Conservation (phyloP, 2,113 vertebrate species). For the Etia nguti region DNA sequence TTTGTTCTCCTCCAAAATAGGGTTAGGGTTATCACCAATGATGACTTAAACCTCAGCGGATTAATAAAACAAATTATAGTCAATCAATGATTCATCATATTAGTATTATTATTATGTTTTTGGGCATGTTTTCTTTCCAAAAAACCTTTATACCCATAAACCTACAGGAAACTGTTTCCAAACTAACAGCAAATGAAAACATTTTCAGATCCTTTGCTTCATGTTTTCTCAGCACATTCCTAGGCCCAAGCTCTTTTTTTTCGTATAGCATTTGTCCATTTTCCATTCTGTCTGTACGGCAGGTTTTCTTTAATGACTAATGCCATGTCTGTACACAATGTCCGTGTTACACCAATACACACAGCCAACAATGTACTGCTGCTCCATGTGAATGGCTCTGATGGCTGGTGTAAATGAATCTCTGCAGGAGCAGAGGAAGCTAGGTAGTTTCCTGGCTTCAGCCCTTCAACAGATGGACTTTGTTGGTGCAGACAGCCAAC, state of each 20-base stretch:
- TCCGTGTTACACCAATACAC: not conserved
- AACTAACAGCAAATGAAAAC: not conserved
- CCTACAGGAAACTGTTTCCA: not conserved
- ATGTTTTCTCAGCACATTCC: not conserved
- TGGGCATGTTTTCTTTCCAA: not conserved
- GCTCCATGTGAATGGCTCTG: conserved; percentile 31
- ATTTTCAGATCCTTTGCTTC: not conserved
- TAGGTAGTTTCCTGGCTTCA: conserved; percentile 60
- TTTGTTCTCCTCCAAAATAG: not conserved
- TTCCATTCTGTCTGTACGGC: not conserved
- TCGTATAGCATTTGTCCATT: not conserved
- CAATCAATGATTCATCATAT: not conserved
- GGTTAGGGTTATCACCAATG: not conserved
- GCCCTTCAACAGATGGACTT: conserved; percentile 59
- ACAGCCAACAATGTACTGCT: not conserved
- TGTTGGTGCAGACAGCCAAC: conserved; percentile 53
- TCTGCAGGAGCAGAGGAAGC: conserved; percentile 56
- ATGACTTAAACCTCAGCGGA: not conserved
- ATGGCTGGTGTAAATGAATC: conserved; percentile 50
- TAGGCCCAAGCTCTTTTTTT: not conserved
- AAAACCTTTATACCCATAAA: not conserved
- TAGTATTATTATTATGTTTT: not conserved
- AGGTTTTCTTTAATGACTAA: not conserved
- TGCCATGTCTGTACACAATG: not conserved
- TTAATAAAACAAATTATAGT: not conserved